phyloP scores from a whole-genome alignment of 2,797 vertebrate species.

The Paramormyrops hopkinsi region DNA sequence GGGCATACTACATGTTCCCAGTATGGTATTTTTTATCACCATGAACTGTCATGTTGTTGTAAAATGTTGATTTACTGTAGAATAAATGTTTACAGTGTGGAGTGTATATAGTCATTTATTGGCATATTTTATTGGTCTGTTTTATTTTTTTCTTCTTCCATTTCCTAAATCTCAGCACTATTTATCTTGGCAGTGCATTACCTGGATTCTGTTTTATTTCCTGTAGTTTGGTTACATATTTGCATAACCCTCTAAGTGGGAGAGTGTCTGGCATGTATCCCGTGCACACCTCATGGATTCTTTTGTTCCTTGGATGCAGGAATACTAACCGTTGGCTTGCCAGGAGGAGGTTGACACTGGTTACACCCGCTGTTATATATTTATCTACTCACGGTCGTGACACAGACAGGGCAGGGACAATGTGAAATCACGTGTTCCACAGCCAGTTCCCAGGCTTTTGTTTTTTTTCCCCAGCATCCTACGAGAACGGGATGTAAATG shows the following conservation, averaged over 20 bases:
- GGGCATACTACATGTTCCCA: not conserved
- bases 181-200: not conserved
- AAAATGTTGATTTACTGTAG: not conserved
- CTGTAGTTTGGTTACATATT: not conserved
- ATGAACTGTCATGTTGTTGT: not conserved
- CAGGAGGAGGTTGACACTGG: not conserved
- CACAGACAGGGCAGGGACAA: not conserved
- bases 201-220: not conserved
- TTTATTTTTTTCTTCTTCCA: not conserved
- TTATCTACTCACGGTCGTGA: not conserved
- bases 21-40: not conserved
- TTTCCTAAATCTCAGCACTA: constrained; percentile 1
- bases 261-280: not conserved
- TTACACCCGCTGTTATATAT: constrained; percentile 2
- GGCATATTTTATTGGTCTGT: not conserved
- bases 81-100: not conserved
- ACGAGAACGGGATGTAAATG: not conserved
- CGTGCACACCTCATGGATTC: not conserved
- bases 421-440: not conserved
- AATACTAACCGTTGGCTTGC: not conserved
- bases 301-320: not conserved
- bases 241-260: not conserved
- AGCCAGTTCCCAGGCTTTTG: not conserved
- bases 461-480: not conserved
- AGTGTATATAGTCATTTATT: not conserved